Evolutionary conservation across 2,888 invertebrate species (phyloP).

Genomic region (Erannis defoliaria): DNA sequence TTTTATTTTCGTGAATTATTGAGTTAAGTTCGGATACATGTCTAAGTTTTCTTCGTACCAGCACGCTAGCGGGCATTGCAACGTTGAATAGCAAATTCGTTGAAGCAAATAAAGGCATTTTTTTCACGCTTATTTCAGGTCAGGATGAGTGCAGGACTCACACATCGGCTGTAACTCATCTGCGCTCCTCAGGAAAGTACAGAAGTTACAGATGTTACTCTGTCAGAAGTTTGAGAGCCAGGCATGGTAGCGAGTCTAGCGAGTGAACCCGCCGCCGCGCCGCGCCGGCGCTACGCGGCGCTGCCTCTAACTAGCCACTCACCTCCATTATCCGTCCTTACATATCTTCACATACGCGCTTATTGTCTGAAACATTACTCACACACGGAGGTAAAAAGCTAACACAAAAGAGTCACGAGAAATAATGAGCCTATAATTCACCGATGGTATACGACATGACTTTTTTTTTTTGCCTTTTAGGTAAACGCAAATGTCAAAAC

Average conservation of each 20-base stretch:
- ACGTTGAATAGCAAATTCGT: too few relatives aligned
- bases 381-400: background rate
- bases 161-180: too few relatives aligned
- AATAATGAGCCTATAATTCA: background rate
- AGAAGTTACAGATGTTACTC: background rate
- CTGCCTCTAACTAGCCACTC: conserved; percentile 9
- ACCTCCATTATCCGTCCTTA: conserved; percentile 13
- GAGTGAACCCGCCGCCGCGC: background rate
- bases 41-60: too few relatives aligned
- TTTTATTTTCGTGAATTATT: too few relatives aligned
- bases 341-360: conserved; percentile 1
- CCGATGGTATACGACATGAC: background rate
- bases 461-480: too few relatives aligned
- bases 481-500: too few relatives aligned
- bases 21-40: too few relatives aligned
- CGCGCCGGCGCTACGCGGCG: conserved; percentile 4
- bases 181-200: too few relatives aligned
- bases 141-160: too few relatives aligned
- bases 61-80: too few relatives aligned
- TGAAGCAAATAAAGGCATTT: too few relatives aligned
- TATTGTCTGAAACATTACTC: conserved; percentile 4
- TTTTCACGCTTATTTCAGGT: too few relatives aligned
- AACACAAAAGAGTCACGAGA: background rate
- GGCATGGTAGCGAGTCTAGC: background rate
- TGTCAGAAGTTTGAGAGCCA: conserved; percentile 18